Conservation (phyloP, 2,113 vertebrate species). For the Xiphophorus hellerii region DNA sequence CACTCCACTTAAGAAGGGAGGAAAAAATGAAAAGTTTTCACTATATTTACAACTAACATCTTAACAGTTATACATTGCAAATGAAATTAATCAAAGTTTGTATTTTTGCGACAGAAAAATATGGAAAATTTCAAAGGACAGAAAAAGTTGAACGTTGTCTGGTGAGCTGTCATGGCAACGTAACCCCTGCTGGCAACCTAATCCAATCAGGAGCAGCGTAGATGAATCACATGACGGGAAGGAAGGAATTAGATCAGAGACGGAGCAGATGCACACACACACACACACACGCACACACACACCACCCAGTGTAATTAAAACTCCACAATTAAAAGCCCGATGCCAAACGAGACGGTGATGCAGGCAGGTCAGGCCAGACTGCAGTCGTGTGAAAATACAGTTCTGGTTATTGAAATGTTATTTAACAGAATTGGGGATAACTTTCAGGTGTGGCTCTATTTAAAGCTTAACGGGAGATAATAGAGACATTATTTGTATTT, state of each 20-base stretch:
- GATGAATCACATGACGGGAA: constrained; percentile 80
- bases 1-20: too few relatives aligned
- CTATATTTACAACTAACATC: too few relatives aligned
- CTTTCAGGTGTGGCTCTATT: constrained; percentile 23
- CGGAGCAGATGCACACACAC: constrained; percentile 77
- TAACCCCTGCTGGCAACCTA: constrained; percentile 83
- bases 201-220: constrained; percentile 82
- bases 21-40: too few relatives aligned
- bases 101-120: neutral
- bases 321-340: constrained; percentile 69
- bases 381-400: neutral
- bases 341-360: constrained; percentile 31
- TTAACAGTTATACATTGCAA: too few relatives aligned
- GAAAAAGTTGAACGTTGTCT: constrained; percentile 46
- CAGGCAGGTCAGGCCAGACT: constrained; percentile 4
- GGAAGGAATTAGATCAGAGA: constrained; percentile 75
- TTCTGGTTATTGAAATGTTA: neutral
- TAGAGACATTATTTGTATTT: constrained; percentile 46
- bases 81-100: too few relatives aligned
- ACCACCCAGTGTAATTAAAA: constrained; percentile 75
- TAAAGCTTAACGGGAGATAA: constrained; percentile 24
- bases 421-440: neutral
- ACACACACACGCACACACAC: constrained; percentile 69
- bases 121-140: neutral
- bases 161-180: constrained; percentile 82